phyloP scores from a whole-genome alignment of 2,113 vertebrate genomes.

The Lamprotornis superbus region DNA sequence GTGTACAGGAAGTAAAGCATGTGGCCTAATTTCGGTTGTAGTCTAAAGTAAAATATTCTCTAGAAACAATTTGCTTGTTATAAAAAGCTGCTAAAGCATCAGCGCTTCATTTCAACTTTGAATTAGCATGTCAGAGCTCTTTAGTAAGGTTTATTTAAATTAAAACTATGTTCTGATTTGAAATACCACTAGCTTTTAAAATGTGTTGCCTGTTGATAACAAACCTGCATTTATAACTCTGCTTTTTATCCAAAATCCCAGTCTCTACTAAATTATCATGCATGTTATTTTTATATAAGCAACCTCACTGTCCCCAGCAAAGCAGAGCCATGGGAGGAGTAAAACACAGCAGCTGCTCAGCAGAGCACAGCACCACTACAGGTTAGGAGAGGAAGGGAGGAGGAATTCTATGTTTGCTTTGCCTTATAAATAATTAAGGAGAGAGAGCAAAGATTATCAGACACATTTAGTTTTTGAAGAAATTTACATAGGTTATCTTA shows the following conservation, averaged over 20 bases:
- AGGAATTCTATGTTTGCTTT: neutral
- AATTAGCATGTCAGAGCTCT: neutral
- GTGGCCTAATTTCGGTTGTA: neutral
- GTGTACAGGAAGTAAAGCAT: neutral
- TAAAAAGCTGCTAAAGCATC: neutral
- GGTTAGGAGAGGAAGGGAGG: neutral
- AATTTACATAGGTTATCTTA: neutral
- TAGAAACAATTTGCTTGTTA: neutral
- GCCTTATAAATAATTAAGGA: neutral
- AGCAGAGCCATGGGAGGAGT: neutral
- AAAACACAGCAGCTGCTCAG: neutral
- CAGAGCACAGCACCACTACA: neutral
- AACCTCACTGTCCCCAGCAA: neutral
- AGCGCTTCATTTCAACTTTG: neutral
- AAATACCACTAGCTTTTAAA: conserved; percentile 23
- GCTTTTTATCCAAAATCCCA: neutral
- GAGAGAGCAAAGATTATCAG: neutral
- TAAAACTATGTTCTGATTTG: conserved; percentile 7
- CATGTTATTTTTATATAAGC: conserved; percentile 29
- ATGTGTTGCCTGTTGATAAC: conserved; percentile 47
- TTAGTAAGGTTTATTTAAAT: neutral
- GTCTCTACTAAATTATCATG: neutral
- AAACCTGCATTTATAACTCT: neutral
- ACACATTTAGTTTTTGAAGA: neutral
- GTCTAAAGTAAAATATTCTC: neutral